These are phyloP conservation scores for Aphaenogaster floridana DNA, from an alignment of 1,140 invertebrate species.

Conservation along the genomic window DNA sequence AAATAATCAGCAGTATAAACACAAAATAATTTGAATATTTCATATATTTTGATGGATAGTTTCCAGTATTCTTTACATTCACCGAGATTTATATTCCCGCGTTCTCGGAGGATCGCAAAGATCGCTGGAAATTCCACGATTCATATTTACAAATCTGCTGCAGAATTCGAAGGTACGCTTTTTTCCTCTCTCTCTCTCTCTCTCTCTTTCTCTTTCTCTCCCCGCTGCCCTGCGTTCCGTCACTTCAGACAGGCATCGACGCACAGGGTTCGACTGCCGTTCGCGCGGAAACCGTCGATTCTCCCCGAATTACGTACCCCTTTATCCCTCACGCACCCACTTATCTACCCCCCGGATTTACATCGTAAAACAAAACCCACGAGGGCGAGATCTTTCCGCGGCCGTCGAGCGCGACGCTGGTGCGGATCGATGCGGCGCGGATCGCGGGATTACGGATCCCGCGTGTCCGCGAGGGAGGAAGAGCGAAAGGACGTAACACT, in stretches of 20 bases:
- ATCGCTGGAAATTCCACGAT: neutral
- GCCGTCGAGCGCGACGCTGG: constrained; percentile 2
- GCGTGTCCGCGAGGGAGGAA: constrained; percentile 34
- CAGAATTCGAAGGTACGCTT: neutral
- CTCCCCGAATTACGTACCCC: neutral
- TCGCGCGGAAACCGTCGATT: neutral
- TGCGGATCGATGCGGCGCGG: constrained; percentile 35
- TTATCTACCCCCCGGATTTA: neutral
- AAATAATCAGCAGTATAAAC: neutral
- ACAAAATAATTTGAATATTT: neutral
- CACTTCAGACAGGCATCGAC: neutral
- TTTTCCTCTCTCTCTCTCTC: no score
- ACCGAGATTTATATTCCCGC: neutral
- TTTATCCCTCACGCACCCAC: neutral
- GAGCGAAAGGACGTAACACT: constrained; percentile 69
- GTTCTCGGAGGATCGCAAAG: neutral
- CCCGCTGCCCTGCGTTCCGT: neutral
- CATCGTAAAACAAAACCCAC: constrained; percentile 2
- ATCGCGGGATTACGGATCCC: constrained; percentile 42
- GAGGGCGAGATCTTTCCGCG: constrained; percentile 14
- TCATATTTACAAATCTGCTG: neutral
- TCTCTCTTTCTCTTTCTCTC: neutral
- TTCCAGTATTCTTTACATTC: neutral
- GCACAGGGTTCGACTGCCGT: no score
- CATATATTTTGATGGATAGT: neutral